Base-by-base conservation (phyloP, 2,113 vertebrate species). In the Castor canadensis region DNA sequence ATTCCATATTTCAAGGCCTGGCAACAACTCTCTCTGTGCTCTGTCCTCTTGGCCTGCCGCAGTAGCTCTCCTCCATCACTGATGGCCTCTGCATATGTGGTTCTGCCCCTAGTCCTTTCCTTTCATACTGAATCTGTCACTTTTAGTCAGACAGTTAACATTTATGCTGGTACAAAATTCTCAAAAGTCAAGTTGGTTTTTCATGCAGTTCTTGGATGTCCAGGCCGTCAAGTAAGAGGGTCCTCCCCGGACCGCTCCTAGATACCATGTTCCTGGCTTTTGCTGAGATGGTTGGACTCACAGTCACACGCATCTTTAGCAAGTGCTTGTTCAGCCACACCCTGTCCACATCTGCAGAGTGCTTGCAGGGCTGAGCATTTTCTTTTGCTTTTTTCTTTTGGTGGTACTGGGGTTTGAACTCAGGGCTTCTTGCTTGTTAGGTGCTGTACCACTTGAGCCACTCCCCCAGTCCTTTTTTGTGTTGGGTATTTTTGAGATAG, bases 211-310 rank as follows among this genome's bases (percentile, higher is more conserved):
- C 38, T 2, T 24, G 3, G 54, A 26, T 5, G 1, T 32, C 81
- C 9, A 5, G 7, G 32, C 26, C 16, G 0, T 58, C 13, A 7
- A 17, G 38, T 5, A 0, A 6, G 1, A 20, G 60, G 73, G 22
- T 22, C 1, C 40, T 38, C 0, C 28, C 9, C 22, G 7, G 62
- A 1, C 9, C 40, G 49, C 6, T 16, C 10, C 38, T 1, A 13
- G 80, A 5, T 1, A 12, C 15, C 28, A 40, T 0, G 0, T 40
- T 2, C 20, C 43, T 28, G 24, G 64, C 60, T 67, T 35, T 26
- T 67, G 16, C 9, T 26, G 20, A 13, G 7, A 0, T 20, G 5
- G 6, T 11, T 32, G 45, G 28, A n/a, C 40, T 20, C 9, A 3
- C 22, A 32, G 0, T 54, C 24, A 15, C 69, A 47, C 22, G 1